phyloP scores from a whole-genome alignment of 1,140 invertebrate genomes.

The Ceratosolen fusciceps region DNA sequence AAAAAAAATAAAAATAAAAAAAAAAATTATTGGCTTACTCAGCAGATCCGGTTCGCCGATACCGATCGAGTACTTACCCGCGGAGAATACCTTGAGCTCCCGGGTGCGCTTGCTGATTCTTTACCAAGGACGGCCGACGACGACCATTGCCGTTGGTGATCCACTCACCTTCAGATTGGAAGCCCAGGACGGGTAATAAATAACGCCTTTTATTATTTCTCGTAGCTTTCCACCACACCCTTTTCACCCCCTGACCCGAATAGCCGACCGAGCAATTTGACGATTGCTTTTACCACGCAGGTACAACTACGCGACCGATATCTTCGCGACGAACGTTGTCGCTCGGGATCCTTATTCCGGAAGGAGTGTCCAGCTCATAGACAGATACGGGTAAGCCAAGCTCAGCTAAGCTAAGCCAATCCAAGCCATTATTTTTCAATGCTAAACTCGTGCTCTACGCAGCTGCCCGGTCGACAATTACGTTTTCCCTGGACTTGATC shows the following conservation, averaged over 20 bases:
- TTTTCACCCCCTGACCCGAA: no score
- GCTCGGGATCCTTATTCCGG: slow-evolving; percentile 93
- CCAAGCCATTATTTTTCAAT: no score
- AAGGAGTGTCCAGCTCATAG: slow-evolving; percentile 89
- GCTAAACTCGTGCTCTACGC: slow-evolving; percentile 53
- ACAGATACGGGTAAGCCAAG: slow-evolving; percentile 88
- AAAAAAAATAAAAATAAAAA: no score
- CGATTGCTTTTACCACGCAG: no score
- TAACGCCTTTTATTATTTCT: no score
- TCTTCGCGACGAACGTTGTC: slow-evolving; percentile 94
- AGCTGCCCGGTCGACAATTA: slow-evolving; percentile 93
- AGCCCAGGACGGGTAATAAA: slow-evolving; percentile 81
- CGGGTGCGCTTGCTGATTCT: slow-evolving; percentile 87
- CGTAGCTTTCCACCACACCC: not conserved
- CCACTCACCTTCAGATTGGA: slow-evolving; percentile 91
- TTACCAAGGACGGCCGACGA: slow-evolving; percentile 91
- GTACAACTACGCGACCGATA: slow-evolving; percentile 89
- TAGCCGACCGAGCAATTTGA: no score
- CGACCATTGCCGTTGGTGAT: slow-evolving; percentile 94
- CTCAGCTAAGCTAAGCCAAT: no score
- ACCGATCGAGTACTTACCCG: slow-evolving; percentile 91
- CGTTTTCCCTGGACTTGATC: slow-evolving; percentile 91
- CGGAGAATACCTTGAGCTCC: slow-evolving; percentile 90
- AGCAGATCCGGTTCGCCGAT: slow-evolving; percentile 89
- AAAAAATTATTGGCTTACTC: slow-evolving; percentile 41